phyloP scores from a whole-genome alignment of 2,797 vertebrate species.

The Hippocampus kuda region DNA sequence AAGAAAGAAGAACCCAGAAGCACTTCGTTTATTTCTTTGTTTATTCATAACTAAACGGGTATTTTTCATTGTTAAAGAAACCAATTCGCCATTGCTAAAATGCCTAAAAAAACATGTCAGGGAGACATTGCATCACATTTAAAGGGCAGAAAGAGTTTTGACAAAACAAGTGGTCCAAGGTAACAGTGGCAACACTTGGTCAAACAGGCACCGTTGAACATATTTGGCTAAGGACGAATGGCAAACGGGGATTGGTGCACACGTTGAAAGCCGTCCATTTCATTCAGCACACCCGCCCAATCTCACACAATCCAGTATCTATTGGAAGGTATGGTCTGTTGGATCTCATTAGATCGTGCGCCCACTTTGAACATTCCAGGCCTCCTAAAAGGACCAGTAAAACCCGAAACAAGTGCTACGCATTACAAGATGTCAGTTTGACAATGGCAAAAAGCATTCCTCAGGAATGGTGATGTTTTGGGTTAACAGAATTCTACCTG shows the following conservation, averaged over 20 bases:
- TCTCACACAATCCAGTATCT: background rate
- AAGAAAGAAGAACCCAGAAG: slow-evolving; percentile 2
- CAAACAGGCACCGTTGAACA: slow-evolving; percentile 51
- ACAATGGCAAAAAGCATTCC: background rate
- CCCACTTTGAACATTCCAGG: slow-evolving; percentile 33
- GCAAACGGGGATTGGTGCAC: slow-evolving; percentile 32
- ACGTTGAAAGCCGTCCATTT: slow-evolving; percentile 37
- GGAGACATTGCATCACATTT: slow-evolving; percentile 17
- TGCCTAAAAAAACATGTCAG: slow-evolving; percentile 24
- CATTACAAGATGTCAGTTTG: slow-evolving; percentile 13
- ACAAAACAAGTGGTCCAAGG: slow-evolving; percentile 34
- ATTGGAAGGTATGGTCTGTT: background rate
- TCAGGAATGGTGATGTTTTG: slow-evolving; percentile 15
- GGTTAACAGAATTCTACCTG: slow-evolving; percentile 30
- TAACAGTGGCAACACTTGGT: slow-evolving; percentile 24
- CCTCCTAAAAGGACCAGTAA: slow-evolving; percentile 50
- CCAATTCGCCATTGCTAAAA: background rate
- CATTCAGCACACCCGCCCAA: slow-evolving; percentile 2
- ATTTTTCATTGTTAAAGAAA: background rate
- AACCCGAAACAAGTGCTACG: background rate
- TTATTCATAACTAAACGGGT: background rate
- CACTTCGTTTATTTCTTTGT: too few species aligned
- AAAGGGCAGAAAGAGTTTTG: slow-evolving; percentile 17
- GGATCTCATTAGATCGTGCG: slow-evolving; percentile 17
- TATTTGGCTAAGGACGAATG: slow-evolving; percentile 45